These are phyloP conservation scores for Endotricha flammealis DNA, from an alignment of 2,888 invertebrate genomes.

Conservation along the genomic window DNA sequence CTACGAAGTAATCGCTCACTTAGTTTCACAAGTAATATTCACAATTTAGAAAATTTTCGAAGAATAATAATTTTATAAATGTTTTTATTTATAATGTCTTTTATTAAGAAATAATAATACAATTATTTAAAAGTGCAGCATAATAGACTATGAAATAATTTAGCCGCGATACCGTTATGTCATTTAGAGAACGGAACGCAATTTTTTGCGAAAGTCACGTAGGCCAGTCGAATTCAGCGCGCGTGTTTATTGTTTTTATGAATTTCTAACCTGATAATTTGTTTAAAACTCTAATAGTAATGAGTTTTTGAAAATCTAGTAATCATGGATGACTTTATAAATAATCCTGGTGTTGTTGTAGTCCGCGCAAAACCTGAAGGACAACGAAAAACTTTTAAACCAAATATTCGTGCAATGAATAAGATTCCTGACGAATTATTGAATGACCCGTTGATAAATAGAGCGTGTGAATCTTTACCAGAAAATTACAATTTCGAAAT, in stretches of 20 bases:
- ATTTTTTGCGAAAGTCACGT: slow-evolving; percentile 64
- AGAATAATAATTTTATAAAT: no score
- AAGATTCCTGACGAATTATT: slow-evolving; percentile 89
- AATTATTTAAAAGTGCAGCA: no score
- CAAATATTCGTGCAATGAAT: slow-evolving; percentile 82
- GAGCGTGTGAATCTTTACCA: slow-evolving; percentile 87
- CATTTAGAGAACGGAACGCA: slow-evolving; percentile 31
- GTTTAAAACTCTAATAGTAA: slow-evolving; percentile 11
- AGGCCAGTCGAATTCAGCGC: slow-evolving; percentile 46
- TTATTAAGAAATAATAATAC: no score
- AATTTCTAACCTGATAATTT: slow-evolving; percentile 35
- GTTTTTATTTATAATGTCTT: no score
- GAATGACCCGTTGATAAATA: slow-evolving; percentile 84
- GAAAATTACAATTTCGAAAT: slow-evolving; percentile 99
- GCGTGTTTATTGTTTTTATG: slow-evolving; percentile 55
- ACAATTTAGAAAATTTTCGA: no score
- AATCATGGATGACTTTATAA: slow-evolving; percentile 57
- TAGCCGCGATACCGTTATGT: background rate
- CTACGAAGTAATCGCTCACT: no score
- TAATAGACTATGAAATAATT: no score
- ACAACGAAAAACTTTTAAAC: slow-evolving; percentile 87
- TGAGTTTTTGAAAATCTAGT: no score
- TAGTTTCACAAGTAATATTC: no score
- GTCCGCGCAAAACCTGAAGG: slow-evolving; percentile 86
- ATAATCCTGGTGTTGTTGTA: slow-evolving; percentile 76